phyloP scores from a whole-genome alignment of 2,888 invertebrate genomes.

The Phoronis australis region DNA sequence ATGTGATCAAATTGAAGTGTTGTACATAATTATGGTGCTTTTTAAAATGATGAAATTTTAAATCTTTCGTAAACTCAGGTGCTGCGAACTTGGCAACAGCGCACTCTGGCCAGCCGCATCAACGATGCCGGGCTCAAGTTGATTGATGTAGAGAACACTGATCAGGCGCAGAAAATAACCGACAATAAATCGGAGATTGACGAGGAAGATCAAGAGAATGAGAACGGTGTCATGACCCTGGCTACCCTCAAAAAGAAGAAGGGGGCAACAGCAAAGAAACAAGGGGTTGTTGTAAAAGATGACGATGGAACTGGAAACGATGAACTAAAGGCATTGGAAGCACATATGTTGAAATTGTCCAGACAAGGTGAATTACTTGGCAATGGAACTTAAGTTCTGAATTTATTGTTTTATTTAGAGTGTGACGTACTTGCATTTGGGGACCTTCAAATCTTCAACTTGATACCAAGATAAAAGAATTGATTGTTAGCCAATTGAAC shows the following conservation, averaged over 20 bases:
- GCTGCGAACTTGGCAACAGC: conserved; percentile 46
- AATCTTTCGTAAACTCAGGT: too few species aligned
- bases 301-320: conserved; percentile 37
- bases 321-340: conserved; percentile 48
- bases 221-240: conserved; percentile 16
- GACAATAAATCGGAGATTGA: conserved; percentile 4
- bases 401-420: background rate
- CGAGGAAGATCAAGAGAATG: conserved; percentile 5
- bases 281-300: conserved; percentile 9
- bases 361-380: conserved; percentile 40
- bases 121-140: conserved; percentile 44
- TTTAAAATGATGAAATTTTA: too few species aligned
- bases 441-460: too few species aligned
- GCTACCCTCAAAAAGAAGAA: conserved; percentile 31
- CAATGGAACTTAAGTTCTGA: too few species aligned
- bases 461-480: background rate
- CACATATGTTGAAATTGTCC: conserved; percentile 43
- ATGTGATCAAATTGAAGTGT: too few species aligned
- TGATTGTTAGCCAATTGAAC: background rate
- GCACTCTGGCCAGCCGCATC: conserved; percentile 36
- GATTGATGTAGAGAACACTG: conserved; percentile 17
- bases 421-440: too few species aligned
- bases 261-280: background rate
- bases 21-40: too few species aligned
- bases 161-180: conserved; percentile 7